Base-by-base conservation (phyloP, 2,797 vertebrate genomes). In the Iguana delicatissima region DNA sequence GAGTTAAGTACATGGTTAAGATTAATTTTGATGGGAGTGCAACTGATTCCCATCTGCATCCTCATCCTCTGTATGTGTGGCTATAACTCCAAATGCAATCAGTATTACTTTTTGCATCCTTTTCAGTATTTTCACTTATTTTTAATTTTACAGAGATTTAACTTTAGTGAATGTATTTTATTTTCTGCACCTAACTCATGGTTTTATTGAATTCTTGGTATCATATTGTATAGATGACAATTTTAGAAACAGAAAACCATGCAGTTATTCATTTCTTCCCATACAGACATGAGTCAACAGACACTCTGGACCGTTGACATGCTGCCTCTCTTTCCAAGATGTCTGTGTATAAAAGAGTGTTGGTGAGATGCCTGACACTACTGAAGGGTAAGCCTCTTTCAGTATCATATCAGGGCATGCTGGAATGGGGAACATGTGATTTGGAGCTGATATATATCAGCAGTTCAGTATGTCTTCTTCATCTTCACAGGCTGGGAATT, bases 291-390 rank as follows among this genome's bases (percentile, higher is more conserved):
- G 12, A 8, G 16, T 81, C 32, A 14, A 74, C 13, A n/a, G 73
- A 73, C n/a, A 62, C 29, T 72, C 35, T 57, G 67, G 46, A 82
- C 32, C 82, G 80, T n/a, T 67, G 72, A 57, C 22, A 74, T 74
- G 64, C 50, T 22, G 32, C 32, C 69, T 52, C 55, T 50, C 50
- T 82, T 73, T 35, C 67, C 9, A 29, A 8, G 32, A 82, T 35
- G 67, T 50, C 84, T 90, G 1, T 16, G 52, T 77, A 35, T 64
- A 90, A 90, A 79, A 74, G 77, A 82, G 84, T 90, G 89, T 86
- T 29, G 22, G 52, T 86, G 84, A 90, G 42, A 52, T 74, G 84
- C 35, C 38, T 90, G 84, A 86, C 89, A 64, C 42, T 38, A 73
- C 80, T 86, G 42, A 74, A 14, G 55, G 52, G 55, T 20, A 62